Percentiles rank a stretch among this genome's conserved stretches.
These are phyloP conservation scores for Coenonympha glycerion DNA, from an alignment of 2,888 invertebrate species.

Conservation along the genomic window DNA sequence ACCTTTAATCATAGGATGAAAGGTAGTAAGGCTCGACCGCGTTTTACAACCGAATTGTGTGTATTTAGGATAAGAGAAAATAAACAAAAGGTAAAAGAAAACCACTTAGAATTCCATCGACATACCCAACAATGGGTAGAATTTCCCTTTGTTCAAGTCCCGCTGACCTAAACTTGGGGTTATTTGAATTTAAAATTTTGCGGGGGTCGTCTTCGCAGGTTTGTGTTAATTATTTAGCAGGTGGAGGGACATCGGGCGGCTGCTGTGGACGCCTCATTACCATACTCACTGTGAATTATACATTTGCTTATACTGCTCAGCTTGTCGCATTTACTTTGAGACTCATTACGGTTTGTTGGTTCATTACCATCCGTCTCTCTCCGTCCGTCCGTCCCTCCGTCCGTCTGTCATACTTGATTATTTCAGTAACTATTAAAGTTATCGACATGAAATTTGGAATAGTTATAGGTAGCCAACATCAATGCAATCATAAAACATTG, in stretches of 20 bases:
- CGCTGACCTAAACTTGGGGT: slow-evolving; percentile 42
- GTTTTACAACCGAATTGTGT: slow-evolving; percentile 29
- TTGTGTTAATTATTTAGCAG: slow-evolving; percentile 63
- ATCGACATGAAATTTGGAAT: no score
- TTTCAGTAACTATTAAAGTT: no score
- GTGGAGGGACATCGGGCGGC: slow-evolving; percentile 50
- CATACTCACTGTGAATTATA: slow-evolving; percentile 30
- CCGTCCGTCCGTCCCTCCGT: no score
- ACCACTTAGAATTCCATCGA: slow-evolving; percentile 25
- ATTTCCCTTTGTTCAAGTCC: slow-evolving; percentile 32
- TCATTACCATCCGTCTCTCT: no score
- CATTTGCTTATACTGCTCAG: slow-evolving; percentile 2
- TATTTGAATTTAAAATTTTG: slow-evolving; percentile 67
- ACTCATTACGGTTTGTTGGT: background rate
- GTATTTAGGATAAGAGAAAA: slow-evolving; percentile 35
- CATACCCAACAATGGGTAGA: slow-evolving; percentile 19
- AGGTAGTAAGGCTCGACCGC: slow-evolving; percentile 13
- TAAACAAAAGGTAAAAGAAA: slow-evolving; percentile 31
- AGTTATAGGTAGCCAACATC: no score
- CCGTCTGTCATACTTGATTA: no score
- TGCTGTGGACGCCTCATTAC: slow-evolving; percentile 29
- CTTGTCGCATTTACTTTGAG: background rate
- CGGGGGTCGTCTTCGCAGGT: slow-evolving; percentile 46
- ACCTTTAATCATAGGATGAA: slow-evolving; percentile 3
- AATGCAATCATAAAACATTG: no score